These are phyloP conservation scores for Pollenia labialis DNA, from an alignment of 2,888 invertebrate genomes.

Conservation along the genomic window DNA sequence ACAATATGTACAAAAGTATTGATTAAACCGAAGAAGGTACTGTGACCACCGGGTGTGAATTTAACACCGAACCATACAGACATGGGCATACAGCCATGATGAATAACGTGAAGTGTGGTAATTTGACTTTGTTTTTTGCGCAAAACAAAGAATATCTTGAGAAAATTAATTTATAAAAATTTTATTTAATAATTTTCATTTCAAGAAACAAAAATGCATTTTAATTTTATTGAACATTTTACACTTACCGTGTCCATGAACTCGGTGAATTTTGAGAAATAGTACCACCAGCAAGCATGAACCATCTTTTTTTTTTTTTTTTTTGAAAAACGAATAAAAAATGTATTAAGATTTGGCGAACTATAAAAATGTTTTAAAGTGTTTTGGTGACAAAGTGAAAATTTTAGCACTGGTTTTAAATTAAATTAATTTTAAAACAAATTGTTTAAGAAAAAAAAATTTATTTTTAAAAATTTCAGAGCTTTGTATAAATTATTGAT, in stretches of 20 bases:
- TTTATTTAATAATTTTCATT: no score
- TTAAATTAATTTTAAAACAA: no score
- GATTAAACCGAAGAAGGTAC: slow-evolving; percentile 96
- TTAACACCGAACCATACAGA: slow-evolving; percentile 99
- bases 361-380: background rate
- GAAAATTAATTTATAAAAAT: slow-evolving; percentile 33
- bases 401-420: slow-evolving; percentile 17
- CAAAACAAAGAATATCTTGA: slow-evolving; percentile 95
- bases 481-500: background rate
- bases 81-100: slow-evolving; percentile 98
- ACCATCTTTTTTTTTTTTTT: slow-evolving; percentile 89
- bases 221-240: background rate
- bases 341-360: slow-evolving; percentile 41
- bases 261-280: slow-evolving; percentile 97
- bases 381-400: slow-evolving; percentile 5
- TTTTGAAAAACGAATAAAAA: slow-evolving; percentile 37
- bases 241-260: slow-evolving; percentile 96
- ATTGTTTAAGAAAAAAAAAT: no score
- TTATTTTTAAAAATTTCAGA: no score
- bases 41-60: slow-evolving; percentile 97
- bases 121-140: slow-evolving; percentile 97
- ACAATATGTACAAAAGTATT: slow-evolving; percentile 99
- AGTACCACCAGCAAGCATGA: slow-evolving; percentile 97
- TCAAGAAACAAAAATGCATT: no score
- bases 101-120: slow-evolving; percentile 96